Percentiles rank a stretch among this genome's conserved stretches.
These are phyloP conservation scores for Apostichopus parvimensis DNA, from an alignment of 35 echinoderm and acorn worm species.

Conservation along the genomic window DNA sequence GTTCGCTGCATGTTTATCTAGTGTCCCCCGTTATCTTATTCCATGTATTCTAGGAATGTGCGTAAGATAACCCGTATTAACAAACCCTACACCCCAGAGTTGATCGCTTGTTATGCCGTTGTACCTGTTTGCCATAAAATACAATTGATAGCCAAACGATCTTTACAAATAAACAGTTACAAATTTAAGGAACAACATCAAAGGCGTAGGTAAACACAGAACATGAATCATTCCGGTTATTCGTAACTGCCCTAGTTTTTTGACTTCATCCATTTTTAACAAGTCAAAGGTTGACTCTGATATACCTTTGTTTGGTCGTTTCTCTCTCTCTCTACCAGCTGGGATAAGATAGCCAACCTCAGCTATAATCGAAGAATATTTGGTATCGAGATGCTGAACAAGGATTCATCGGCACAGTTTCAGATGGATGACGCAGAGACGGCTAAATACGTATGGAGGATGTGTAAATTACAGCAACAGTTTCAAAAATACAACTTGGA, in stretches of 20 bases:
- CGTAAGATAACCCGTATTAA: neutral
- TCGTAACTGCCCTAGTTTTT: neutral
- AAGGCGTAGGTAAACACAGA: no score
- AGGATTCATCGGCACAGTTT: constrained; percentile 77
- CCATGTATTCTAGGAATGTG: neutral
- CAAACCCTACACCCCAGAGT: neutral
- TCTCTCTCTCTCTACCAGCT: constrained; percentile 60
- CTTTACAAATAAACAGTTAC: no score
- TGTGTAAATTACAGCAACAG: constrained; percentile 88
- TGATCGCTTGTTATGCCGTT: no score
- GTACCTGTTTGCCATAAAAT: no score
- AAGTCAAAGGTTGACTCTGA: neutral
- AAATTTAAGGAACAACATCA: no score
- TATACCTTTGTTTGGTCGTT: neutral
- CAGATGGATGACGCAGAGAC: constrained; percentile 98
- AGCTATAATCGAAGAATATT: constrained; percentile 83
- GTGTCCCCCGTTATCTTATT: neutral
- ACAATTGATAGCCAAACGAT: no score
- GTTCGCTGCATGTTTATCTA: neutral
- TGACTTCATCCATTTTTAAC: neutral
- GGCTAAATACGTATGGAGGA: constrained; percentile 96
- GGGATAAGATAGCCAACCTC: constrained; percentile 86
- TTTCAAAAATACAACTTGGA: constrained; percentile 86
- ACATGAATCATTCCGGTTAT: no score
- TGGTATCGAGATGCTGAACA: constrained; percentile 69